Evolutionary conservation across 37 sponge, comb jelly and placozoan genomes (phyloP), one percentile per base, ranked within the genome.

Genomic region (Aplysina aerophoba): DNA sequence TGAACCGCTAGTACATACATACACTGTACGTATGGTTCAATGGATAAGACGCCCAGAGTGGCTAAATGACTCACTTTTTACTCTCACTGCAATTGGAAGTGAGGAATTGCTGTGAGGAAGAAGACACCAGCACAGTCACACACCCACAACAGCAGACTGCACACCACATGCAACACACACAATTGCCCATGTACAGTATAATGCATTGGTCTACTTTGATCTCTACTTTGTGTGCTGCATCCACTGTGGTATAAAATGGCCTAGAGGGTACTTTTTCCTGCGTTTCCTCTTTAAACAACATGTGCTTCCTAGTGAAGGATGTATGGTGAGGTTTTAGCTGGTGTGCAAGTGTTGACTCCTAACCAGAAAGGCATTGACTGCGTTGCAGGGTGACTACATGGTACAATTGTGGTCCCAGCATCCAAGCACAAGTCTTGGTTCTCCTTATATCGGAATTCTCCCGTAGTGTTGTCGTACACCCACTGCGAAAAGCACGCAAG

Each of bases 51-150:
- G n/a, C n/a, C n/a, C n/a, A n/a, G n/a, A n/a, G n/a, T n/a, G n/a
- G n/a, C n/a, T n/a, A n/a, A n/a, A 28, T 61, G 30, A 2, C 6
- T 24, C 44, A 88, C 89, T 80, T 61, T 84, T 59, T 1, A 83
- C 85, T 84, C 89, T 73, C 3, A 58, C 85, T 44, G 27, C 22
- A 21, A 89, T 41, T 17, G 54, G 12, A 59, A 84, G 53, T 30
- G 61, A 50, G 54, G 19, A 50, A 53, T 89, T 77, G 69, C 89
- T 89, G 44, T 5, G 78, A 39, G 19, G 63, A 40, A 38, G 21
- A 59, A 36, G 55, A 21, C n/a, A n/a, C n/a, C n/a, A n/a, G n/a
- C n/a, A n/a, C n/a, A n/a, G n/a, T n/a, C n/a, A n/a, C n/a, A n/a
- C n/a, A n/a, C n/a, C n/a, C n/a, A n/a, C n/a, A n/a, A n/a, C n/a